Conservation (phyloP, 1,140 invertebrate genomes). For the Tetranychus cinnabarinus region DNA sequence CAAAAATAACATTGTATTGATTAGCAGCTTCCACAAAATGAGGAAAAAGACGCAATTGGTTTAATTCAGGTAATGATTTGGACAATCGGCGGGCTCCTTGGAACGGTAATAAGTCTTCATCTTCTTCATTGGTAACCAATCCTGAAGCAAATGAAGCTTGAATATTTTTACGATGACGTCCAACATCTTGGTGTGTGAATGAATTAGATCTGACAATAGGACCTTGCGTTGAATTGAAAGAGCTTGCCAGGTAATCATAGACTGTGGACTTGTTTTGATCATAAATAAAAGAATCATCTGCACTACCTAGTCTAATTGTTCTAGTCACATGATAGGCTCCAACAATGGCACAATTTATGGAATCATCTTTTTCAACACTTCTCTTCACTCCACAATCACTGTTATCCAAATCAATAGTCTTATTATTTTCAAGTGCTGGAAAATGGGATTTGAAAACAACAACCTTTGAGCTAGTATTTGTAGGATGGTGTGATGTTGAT, state of each 20-base stretch:
- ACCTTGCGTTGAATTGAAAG: neutral
- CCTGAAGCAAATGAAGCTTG: neutral
- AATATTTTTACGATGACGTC: neutral
- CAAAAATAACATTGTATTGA: constrained; percentile 3
- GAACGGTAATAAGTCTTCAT: neutral
- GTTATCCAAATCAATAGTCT: too few relatives aligned
- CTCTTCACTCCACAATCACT: too few relatives aligned
- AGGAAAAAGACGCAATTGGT: constrained; percentile 7
- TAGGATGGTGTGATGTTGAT: too few relatives aligned
- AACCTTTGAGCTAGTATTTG: too few relatives aligned
- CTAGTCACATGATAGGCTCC: too few relatives aligned
- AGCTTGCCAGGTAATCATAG: neutral
- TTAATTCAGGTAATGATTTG: constrained; percentile 10
- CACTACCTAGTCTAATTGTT: neutral
- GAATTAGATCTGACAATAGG: neutral
- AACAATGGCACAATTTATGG: too few relatives aligned
- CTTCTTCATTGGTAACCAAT: neutral
- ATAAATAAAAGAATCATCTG: neutral
- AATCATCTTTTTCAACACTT: too few relatives aligned
- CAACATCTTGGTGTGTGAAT: neutral
- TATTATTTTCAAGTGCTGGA: too few relatives aligned
- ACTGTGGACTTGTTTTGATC: neutral
- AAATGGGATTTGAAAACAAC: too few relatives aligned
- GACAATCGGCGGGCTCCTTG: constrained; percentile 6
- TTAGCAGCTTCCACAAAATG: neutral